These are phyloP conservation scores for Aradus depressus DNA, from an alignment of 2,888 invertebrate genomes.

Conservation along the genomic window DNA sequence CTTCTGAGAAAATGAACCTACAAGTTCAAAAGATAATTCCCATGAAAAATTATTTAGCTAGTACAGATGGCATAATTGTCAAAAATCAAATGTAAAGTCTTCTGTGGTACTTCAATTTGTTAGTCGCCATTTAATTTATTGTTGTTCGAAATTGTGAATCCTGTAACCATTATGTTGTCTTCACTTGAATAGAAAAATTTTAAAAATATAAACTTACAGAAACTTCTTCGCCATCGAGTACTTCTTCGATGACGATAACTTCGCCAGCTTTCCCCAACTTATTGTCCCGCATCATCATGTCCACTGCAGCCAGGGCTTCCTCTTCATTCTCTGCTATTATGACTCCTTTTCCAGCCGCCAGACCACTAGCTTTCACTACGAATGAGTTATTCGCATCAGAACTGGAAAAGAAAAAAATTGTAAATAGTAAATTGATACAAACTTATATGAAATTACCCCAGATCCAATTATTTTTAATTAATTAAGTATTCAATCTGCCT, in stretches of 20 bases:
- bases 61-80: too few relatives aligned
- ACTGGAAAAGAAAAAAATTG: conserved; percentile 38
- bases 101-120: too few relatives aligned
- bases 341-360: conserved; percentile 97
- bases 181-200: background rate
- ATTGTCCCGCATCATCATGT: conserved; percentile 63
- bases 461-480: too few relatives aligned
- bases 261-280: conserved; percentile 77
- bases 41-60: too few relatives aligned
- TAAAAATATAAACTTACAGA: conserved; percentile 53
- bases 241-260: conserved; percentile 79
- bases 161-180: too few relatives aligned
- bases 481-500: too few relatives aligned
- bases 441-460: background rate
- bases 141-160: too few relatives aligned
- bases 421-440: background rate
- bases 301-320: conserved; percentile 78
- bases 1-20: too few relatives aligned
- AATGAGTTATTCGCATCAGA: conserved; percentile 66
- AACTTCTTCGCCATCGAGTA: conserved; percentile 84
- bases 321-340: conserved; percentile 63
- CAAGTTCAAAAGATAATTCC: too few relatives aligned
- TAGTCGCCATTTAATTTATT: too few relatives aligned
- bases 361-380: conserved; percentile 90
- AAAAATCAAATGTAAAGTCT: too few relatives aligned